phyloP scores from a whole-genome alignment of 2,797 vertebrate species.

The Rhabdomys pumilio region DNA sequence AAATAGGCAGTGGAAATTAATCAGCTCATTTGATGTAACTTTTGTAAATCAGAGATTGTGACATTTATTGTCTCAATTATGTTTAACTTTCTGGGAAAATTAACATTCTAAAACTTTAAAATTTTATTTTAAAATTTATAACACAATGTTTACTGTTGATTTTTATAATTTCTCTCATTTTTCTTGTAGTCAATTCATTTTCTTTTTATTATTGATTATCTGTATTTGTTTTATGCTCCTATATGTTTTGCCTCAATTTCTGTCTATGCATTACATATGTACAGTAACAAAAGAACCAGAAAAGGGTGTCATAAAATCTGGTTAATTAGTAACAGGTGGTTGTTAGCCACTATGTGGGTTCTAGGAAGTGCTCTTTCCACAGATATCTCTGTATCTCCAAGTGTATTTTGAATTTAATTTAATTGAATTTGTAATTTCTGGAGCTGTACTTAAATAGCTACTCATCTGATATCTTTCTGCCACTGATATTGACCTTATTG shows the following conservation, averaged over 20 bases:
- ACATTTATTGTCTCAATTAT: not conserved
- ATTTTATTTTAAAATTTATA: not conserved
- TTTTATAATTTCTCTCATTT: not conserved
- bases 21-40: not conserved
- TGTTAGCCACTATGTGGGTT: not conserved
- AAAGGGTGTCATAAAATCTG: not conserved
- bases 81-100: not conserved
- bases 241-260: not conserved
- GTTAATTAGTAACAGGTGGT: no score
- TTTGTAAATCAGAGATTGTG: not conserved
- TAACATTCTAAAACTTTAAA: not conserved
- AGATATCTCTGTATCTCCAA: no score
- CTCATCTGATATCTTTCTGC: not conserved
- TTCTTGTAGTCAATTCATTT: not conserved
- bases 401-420: not conserved
- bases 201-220: not conserved
- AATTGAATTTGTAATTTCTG: not conserved
- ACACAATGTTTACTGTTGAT: not conserved
- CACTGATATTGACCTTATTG: not conserved
- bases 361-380: not conserved
- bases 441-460: not conserved
- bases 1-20: constrained; percentile 52
- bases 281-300: not conserved
- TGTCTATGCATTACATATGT: not conserved
- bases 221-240: not conserved